These are phyloP conservation scores for Cuculus canorus DNA, from an alignment of 2,797 vertebrate species.

Conservation along the genomic window DNA sequence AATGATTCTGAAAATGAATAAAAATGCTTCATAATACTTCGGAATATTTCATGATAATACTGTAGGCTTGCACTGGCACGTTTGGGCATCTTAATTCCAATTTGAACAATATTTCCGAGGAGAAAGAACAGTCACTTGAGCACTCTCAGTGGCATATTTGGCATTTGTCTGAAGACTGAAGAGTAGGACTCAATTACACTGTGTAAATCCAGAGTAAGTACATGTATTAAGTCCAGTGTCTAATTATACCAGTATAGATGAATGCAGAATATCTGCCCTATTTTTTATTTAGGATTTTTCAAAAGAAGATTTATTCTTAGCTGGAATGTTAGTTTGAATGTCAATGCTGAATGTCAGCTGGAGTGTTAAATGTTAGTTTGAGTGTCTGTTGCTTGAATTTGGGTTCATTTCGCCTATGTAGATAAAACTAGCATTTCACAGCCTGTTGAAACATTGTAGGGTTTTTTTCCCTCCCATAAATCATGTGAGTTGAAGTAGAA, in stretches of 20 bases:
- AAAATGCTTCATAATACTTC: neutral
- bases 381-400: neutral
- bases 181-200: neutral
- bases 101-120: neutral
- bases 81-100: neutral
- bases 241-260: neutral
- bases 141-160: neutral
- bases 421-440: slow-evolving; percentile 12
- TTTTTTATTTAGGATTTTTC: neutral
- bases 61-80: neutral
- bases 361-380: neutral
- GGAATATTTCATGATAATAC: neutral
- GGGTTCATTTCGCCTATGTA: neutral
- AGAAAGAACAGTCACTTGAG: neutral
- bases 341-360: neutral
- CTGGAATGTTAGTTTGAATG: neutral
- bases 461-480: neutral
- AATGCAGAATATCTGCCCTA: neutral
- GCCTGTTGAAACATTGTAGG: neutral
- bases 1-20: neutral
- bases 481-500: slow-evolving; percentile 53
- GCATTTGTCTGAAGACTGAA: neutral
- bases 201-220: neutral
- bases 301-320: slow-evolving; percentile 1
- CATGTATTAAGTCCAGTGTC: neutral